Evolutionary conservation across 2,113 vertebrate species (phyloP).

Genomic region (Thalassoma bifasciatum): DNA sequence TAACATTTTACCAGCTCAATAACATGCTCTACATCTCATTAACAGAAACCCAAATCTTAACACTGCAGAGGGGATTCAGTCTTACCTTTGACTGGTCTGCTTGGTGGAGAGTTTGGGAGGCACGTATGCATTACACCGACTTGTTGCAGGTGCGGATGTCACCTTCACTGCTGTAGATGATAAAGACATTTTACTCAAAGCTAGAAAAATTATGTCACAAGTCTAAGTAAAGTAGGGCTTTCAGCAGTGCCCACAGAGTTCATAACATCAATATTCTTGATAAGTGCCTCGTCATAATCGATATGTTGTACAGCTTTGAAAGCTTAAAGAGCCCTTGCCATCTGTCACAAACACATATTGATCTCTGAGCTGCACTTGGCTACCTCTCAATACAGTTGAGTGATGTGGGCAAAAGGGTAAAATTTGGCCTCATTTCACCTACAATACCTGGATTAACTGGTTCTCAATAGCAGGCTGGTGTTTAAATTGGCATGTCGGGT

Average conservation of each 20-base stretch:
- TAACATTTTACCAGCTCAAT: neutral
- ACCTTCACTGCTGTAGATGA: slow-evolving; percentile 11
- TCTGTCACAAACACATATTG: slow-evolving; percentile 52
- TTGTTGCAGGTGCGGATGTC: neutral
- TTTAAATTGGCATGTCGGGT: neutral
- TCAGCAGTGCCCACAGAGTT: neutral
- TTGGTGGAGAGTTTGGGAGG: slow-evolving; percentile 38
- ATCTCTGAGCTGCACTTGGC: slow-evolving; percentile 27
- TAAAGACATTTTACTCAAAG: slow-evolving; percentile 20
- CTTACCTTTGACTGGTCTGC: slow-evolving; percentile 41
- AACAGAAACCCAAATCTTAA: neutral
- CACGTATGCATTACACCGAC: neutral
- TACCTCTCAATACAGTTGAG: slow-evolving; percentile 14
- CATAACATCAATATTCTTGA: slow-evolving; percentile 27
- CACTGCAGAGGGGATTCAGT: neutral
- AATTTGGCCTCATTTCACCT: neutral
- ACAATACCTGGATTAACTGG: neutral
- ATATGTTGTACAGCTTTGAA: slow-evolving; percentile 17
- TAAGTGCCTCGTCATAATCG: slow-evolving; percentile 36
- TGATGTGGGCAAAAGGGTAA: slow-evolving; percentile 6
- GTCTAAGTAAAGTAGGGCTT: slow-evolving; percentile 11
- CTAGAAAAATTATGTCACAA: neutral
- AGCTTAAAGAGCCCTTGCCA: slow-evolving; percentile 11
- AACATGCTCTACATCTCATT: neutral
- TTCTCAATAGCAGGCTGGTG: neutral